Base-by-base conservation (phyloP, 1,140 invertebrate genomes). In the Drosophila carrolli region DNA sequence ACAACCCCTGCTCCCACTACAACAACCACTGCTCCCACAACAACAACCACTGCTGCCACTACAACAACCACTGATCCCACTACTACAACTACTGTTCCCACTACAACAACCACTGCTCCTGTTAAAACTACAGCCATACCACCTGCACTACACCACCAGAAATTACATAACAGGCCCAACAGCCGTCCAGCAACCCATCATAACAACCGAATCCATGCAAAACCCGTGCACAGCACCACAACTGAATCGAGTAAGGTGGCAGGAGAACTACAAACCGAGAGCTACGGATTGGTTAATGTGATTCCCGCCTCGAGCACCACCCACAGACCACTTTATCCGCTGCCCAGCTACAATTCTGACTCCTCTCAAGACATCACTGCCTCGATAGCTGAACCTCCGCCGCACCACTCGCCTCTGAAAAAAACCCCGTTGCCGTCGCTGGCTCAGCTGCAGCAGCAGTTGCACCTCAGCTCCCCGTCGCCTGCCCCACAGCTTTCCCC, bases 111-210 rank as follows among this genome's bases (percentile, higher is more conserved):
- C 8, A 10, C 37, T 7, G 14, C 56, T 9, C 44, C 92, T 16
- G 72, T 76, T 14, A 90, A 88, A 11, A 91, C 81, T 6, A 92
- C 91, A 2, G 91, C 91, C 13, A 93, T 37, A 1, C 51, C 77
- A n/a, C 74, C 79, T 3, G 56, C 71, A 0, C 29, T 88, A 29
- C 83, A 86, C 29, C 75, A 79, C 46, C 83, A 88, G 32, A 78
- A 83, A 14, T 9, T 75, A 13, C 75, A 83, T 4, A 40, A 16
- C 1, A 54, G 13, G 23, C 58, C 47, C 44, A 67, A 61, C 4
- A 71, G 40, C 23, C 68, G 70, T 40, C 75, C 83, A 32, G 46
- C 48, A 11, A 63, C 55, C 0, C 53, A 43, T 9, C 78, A 88
- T 44, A 78, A 85, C 40, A 76, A 86, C 10, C 67, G 72, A 6